Base-by-base conservation (phyloP, 2,888 invertebrate genomes). In the Thymelicus sylvestris region DNA sequence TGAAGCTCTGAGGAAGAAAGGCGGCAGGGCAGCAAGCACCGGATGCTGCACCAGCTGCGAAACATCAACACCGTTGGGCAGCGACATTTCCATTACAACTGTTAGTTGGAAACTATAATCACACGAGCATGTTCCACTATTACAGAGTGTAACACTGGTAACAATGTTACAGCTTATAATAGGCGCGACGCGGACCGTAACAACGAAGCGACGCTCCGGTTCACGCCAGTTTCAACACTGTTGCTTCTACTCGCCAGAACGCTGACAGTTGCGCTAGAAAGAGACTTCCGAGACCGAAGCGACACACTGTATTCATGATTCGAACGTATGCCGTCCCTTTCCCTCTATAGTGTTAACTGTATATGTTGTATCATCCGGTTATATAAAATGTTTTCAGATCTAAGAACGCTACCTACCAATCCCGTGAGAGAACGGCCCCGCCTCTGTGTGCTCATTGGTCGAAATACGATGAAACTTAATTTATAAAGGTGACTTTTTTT, bases 1-100 rank as follows among this genome's bases (percentile, higher is more conserved):
- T 31, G 97, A 97, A 72, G 98, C 97, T 79, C 98, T 95, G 73
- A 98, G 92, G 89, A 98, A 98, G 90, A 98, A 97, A n/a, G 97
- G 97, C 63, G 98, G 98, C 81, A 97, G 87, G 0, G 96, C 96
- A 48, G 97, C 97, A 86, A 98, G 86, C 74, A 97, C 97, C 55
- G 97, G 97, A 87, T 97, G 97, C 80, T 97, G 97, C 95, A 97
- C 97, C 83, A 97, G 89, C 85, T 97, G 96, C 73, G 97, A 96
- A 90, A 98, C 97, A 91, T 98, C 97, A 78, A 97, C 97, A 78
- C 97, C 97, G 89, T 96, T 96, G 79, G 97, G 97, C 77, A 97
- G 93, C 87, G 97, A 97, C 97, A 98, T 97, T 82, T 87, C 95
- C 88, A 90, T 90, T 73, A 75, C 79, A 78, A 70, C 19, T 0